Conservation (phyloP, 2,113 vertebrate genomes). For the Sturnus vulgaris region DNA sequence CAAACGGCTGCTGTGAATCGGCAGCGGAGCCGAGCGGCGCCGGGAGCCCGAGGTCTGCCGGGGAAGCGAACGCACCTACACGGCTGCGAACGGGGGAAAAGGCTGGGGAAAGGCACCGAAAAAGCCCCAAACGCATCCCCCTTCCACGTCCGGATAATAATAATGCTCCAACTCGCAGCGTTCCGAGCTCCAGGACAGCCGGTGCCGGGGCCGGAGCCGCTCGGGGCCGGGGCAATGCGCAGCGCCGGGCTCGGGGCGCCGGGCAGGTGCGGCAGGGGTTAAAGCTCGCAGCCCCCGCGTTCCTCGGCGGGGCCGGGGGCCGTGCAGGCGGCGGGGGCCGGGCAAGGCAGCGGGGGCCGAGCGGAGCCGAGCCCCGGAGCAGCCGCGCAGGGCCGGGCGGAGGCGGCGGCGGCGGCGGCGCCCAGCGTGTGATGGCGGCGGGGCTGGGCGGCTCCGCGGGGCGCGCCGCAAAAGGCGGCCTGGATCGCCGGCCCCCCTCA, state of each 20-base stretch:
- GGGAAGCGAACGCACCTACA: not conserved
- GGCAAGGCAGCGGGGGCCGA: not conserved
- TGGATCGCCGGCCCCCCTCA: too few relatives aligned
- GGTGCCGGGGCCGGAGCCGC: not conserved
- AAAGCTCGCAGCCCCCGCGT: not conserved
- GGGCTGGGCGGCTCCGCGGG: not conserved
- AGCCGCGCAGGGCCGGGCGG: not conserved
- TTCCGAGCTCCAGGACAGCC: not conserved
- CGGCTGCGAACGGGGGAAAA: not conserved
- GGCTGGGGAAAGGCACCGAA: not conserved
- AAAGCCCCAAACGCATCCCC: not conserved
- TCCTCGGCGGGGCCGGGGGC: not conserved
- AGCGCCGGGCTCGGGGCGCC: not conserved
- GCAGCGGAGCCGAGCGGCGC: slow-evolving; percentile 6
- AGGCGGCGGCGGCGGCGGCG: too few relatives aligned
- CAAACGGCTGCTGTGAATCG: not conserved
- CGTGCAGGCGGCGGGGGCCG: not conserved
- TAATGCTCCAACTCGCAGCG: not conserved
- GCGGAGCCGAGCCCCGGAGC: not conserved
- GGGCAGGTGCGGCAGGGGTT: not conserved
- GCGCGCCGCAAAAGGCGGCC: too few relatives aligned
- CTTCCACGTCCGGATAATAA: not conserved
- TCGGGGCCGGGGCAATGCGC: not conserved
- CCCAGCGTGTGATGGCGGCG: not conserved
- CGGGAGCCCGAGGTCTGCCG: not conserved